phyloP scores from a whole-genome alignment of 2,113 vertebrate genomes.

The Microcebus lehilahytsara region DNA sequence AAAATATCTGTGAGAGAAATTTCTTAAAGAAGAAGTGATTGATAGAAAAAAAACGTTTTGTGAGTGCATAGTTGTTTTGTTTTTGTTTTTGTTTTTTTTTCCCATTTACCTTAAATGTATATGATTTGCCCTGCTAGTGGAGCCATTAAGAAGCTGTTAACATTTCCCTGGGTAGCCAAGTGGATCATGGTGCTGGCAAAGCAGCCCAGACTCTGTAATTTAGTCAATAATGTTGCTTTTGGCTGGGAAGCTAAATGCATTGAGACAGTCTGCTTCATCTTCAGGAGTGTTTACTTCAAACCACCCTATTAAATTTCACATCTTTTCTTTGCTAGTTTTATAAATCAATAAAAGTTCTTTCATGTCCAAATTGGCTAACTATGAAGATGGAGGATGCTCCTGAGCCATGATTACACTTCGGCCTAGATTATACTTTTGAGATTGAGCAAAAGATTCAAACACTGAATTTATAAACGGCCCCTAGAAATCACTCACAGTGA shows the following conservation, averaged over 20 bases:
- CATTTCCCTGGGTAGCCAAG: background rate
- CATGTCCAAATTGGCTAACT: background rate
- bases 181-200: background rate
- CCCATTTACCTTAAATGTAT: slow-evolving; percentile 33
- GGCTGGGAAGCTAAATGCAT: background rate
- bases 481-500: background rate
- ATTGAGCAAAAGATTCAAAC: background rate
- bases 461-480: background rate
- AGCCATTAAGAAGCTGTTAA: slow-evolving; percentile 51
- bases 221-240: slow-evolving; percentile 48
- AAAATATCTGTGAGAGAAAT: background rate
- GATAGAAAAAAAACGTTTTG: background rate
- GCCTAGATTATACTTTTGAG: background rate
- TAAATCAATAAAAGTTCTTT: slow-evolving; percentile 1
- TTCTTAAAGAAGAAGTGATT: background rate
- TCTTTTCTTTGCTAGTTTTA: slow-evolving; percentile 8
- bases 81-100: background rate
- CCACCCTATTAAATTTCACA: slow-evolving; percentile 5
- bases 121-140: background rate
- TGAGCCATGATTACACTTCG: background rate
- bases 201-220: slow-evolving; percentile 1
- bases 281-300: slow-evolving; percentile 34
- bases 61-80: too few relatives aligned
- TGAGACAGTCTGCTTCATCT: background rate
- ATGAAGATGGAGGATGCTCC: background rate